Base-by-base conservation (phyloP, 1,140 invertebrate species). In the Phortica variegata region DNA sequence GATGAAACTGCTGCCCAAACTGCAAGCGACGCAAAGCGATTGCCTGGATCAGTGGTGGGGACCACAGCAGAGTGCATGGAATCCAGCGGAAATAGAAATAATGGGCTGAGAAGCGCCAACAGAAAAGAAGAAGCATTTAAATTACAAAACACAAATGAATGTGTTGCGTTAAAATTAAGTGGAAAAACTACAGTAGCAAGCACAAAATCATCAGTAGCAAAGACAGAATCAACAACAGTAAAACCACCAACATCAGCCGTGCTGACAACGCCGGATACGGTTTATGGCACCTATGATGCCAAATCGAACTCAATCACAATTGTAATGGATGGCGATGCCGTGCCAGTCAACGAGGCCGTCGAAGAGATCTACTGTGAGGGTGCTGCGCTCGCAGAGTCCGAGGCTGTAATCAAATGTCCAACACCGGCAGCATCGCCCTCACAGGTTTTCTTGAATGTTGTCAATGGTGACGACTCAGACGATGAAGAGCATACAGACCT, bases 21-120 rank as follows among this genome's bases (percentile, higher is more conserved):
- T 74, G 37, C 73, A 76, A 50, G 72, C 73, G 36, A 52, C 48
- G 2, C 62, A 66, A 57, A 73, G 66, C 63, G 74, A 78, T 12
- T 75, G 63, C 34, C 54, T 73, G 57, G 63, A 77, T 38, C 74
- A 87, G 55, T 90, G 88, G 88, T 90, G 88, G 88, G 87, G 87
- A 18, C 83, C 83, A 39, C 85, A 87, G 66, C 87, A 89, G 76
- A 87, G 83, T 76, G 84, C 77, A 61, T 90, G 88, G 88, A 89
- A 89, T 69, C 87, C 87, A 51, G 77, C 87, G 52, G 83, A 85
- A 60, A 79, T 83, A 77, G 76, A 72, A 59, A 65, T 72, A 72
- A 74, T 61, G 65, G 70, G 55, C 40, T 73, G 52, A 68, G 43
- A 41, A 43, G 51, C 16, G 43, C 43, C 40, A 57, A 45, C 4